Base-by-base conservation (phyloP, 2,888 invertebrate species). In the Microctonus hyperodae region DNA sequence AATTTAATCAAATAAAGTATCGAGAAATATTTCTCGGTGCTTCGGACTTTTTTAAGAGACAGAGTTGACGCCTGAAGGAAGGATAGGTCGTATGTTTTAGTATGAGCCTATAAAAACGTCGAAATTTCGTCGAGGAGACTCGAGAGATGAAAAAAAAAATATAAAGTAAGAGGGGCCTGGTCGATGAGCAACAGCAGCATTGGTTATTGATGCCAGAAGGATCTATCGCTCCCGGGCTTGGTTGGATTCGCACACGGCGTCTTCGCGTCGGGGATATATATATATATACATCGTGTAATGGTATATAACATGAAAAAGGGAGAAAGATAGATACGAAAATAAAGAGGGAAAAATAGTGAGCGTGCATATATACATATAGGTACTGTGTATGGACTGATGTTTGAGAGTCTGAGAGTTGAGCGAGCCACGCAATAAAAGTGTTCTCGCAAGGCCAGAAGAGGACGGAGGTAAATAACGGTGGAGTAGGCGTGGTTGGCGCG, bases 401-500 rank as follows among this genome's bases (percentile, higher is more conserved):
- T 44, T 20, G n/a, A 20, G 22, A 37, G 33, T 35, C 37, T 40
- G 22, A 44, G 59, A 59, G 59, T 59, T 16, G 23, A 40, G 44
- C 35, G 37, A 51, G 35, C 53, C 51, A 33, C 51, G 64, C 68
- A 61, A 64, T 64, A 65, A 68, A 58, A 67, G 64, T 62, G 62
- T 35, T 59, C 53, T 51, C 16, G 61, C 56, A 35, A 57, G 51
- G 62, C 57, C 44, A 53, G 55, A 62, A 40, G 51, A 67, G 53
- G 75, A 77, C 72, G 74, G 76, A 77, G 77, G 76, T 78, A 80
- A 81, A 80, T 79, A 79, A 81, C 76, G 76, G 74, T 74, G 73
- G 74, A 74, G 73, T 71, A 57, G 81, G 81, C 79, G 81, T 81
- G 81, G 80, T 75, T 78, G 79, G 76, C 73, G 78, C 74, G 78